A percentile compares a stretch with the other conserved stretches of the same genome.
Evolutionary conservation across 1,140 invertebrate genomes (phyloP).

Genomic region (Babylonia areolata): DNA sequence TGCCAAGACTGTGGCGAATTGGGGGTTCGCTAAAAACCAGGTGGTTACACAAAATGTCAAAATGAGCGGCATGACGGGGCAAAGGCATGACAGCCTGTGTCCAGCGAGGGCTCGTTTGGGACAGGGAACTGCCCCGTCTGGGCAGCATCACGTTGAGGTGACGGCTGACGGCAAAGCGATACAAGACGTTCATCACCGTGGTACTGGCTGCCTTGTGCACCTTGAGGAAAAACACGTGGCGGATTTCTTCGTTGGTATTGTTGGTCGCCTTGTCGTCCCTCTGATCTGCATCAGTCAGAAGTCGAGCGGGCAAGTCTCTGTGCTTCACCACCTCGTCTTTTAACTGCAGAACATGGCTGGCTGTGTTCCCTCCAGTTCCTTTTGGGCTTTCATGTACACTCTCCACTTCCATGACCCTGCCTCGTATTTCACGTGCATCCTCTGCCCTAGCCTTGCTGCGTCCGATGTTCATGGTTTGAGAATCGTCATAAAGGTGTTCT

Average conservation of each 20-base stretch:
- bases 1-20: slow-evolving; percentile 50
- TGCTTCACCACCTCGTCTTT: neutral
- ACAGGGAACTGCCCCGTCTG: slow-evolving; percentile 37
- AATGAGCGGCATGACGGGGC: slow-evolving; percentile 15
- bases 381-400: too few species aligned
- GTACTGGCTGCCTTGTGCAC: slow-evolving; percentile 67
- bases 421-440: neutral
- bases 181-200: slow-evolving; percentile 61
- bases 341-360: neutral
- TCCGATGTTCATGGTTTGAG: neutral
- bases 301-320: neutral
- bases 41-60: slow-evolving; percentile 63
- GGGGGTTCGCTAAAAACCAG: slow-evolving; percentile 55
- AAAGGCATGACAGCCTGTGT: slow-evolving; percentile 32
- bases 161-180: slow-evolving; percentile 55
- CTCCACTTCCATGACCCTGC: neutral
- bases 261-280: too few species aligned
- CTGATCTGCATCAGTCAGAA: neutral
- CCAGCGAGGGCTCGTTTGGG: slow-evolving; percentile 41
- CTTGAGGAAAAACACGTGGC: slow-evolving; percentile 63
- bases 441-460: neutral
- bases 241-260: slow-evolving; percentile 31
- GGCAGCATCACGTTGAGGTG: slow-evolving; percentile 61
- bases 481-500: too few species aligned
- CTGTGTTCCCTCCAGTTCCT: neutral